Evolutionary conservation across 2,797 vertebrate species (phyloP), one percentile per base, ranked within the genome.

Genomic region (Pyrrhura leucotis): DNA sequence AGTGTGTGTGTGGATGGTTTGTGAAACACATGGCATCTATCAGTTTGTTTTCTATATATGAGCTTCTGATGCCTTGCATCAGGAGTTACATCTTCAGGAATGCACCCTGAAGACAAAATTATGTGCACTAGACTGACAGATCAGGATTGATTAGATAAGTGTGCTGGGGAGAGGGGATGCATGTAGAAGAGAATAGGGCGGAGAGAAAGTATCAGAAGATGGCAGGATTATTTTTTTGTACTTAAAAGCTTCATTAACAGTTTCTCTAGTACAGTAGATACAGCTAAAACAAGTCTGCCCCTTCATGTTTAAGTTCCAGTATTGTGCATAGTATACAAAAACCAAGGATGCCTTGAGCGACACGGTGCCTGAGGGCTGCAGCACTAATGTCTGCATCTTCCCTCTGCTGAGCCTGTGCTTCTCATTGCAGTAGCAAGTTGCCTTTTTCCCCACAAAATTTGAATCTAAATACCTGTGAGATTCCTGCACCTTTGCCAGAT

Each of bases 91-190:
- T 54, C 53, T 54, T 54, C 31, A 95, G 53, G 91, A 96, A 80
- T n/a, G 58, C 33, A 88, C 53, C 86, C 76, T 85, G 59, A 94
- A 81, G 79, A 77, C 58, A 96, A 95, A 95, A 16, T 93, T 92
- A 85, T 22, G 47, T 92, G 54, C 66, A 28, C 35, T 69, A 93
- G 39, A 78, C 72, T 67, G 65, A 71, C 44, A 90, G 87, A 93
- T 91, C 54, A 89, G 93, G 25, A 80, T 81, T 84, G 89, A 85
- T 93, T 86, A 91, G 65, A 39, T 76, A 90, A 90, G 56, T 39
- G 48, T 75, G 29, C 51, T 40, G 62, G 62, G 26, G 39, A 88
- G 40, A 88, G 35, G n/a, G 37, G 31, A 59, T 91, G 89, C 58
- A 75, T 76, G 44, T 39, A 67, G 77, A 67, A 75, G 40, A 76